Evolutionary conservation across 2,113 vertebrate species (phyloP).

Genomic region (Ellobius talpinus): DNA sequence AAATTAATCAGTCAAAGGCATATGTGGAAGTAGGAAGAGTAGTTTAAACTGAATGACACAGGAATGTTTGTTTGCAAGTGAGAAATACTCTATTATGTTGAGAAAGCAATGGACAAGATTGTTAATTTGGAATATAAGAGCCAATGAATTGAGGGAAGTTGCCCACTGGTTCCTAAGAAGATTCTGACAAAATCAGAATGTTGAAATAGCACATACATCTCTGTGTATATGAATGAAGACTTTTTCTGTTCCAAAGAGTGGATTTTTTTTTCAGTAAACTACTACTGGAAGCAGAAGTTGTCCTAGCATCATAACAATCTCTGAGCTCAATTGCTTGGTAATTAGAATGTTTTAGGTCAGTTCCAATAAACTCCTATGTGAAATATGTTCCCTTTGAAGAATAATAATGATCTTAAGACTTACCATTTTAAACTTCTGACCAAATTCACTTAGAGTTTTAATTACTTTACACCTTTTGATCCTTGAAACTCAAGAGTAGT

Average conservation of each 20-base stretch:
- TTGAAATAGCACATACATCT: neutral
- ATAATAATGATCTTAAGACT: neutral
- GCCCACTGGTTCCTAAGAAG: neutral
- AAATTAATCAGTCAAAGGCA: neutral
- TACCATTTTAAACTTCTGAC: neutral
- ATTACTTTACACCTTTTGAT: neutral
- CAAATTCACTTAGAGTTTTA: neutral
- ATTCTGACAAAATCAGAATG: neutral
- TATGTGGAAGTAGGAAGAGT: fast-evolving
- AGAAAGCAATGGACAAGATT: neutral
- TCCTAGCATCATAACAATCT: neutral
- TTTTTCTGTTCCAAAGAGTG: neutral
- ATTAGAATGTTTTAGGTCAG: neutral
- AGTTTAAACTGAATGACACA: neutral
- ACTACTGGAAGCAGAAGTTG: neutral
- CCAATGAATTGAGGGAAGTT: neutral
- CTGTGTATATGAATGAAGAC: neutral
- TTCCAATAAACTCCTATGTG: neutral
- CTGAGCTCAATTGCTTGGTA: neutral
- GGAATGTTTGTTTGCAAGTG: neutral
- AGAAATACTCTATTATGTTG: neutral
- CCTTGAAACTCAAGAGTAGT: neutral
- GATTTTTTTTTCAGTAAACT: neutral
- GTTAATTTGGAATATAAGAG: neutral
- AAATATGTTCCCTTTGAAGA: neutral